Evolutionary conservation across 1,140 invertebrate genomes (phyloP), one percentile per base, ranked within the genome.

Genomic region (Asobara japonica): DNA sequence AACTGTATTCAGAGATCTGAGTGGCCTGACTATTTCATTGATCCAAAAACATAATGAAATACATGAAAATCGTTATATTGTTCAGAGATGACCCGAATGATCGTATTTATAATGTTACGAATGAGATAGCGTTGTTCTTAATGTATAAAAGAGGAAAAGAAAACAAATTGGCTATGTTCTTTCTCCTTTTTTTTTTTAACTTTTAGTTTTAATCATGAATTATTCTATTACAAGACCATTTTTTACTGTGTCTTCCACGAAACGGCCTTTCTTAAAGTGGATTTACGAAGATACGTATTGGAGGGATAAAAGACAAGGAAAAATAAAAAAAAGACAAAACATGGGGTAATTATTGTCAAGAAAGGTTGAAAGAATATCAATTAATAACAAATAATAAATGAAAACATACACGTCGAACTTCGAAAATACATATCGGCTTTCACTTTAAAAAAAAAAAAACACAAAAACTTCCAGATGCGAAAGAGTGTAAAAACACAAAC

Each of bases 201-300:
- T 71, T 56, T 56, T 65, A 38, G 27, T 74, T 74, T 67, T 29
- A 65, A 62, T 67, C 20, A 61, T 41, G 60, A 70, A 73, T 70
- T 64, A 71, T 75, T 73, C 72, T 68, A 75, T 75, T 75, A 73
- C 74, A 75, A 75, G 74, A 75, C 74, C 74, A 75, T 75, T 75
- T 75, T 73, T 75, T 75, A 75, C 74, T 75, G 74, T 75, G 74
- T 75, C 74, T 75, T 75, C 74, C 74, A 75, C 74, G 71, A 73
- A 75, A 75, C 74, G 74, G 74, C 74, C 74, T 75, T 75, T 75
- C 74, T 75, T 75, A 73, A 75, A 73, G 74, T 75, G 74, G 74
- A 75, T 72, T 62, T 75, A 75, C 68, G 71, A 75, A 70, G 67
- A 75, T 56, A 67, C 69, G 74, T 72, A 66, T 75, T 70, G 48